Evolutionary conservation across 1,140 invertebrate genomes (phyloP).

Genomic region (Caenorhabditis remanei): DNA sequence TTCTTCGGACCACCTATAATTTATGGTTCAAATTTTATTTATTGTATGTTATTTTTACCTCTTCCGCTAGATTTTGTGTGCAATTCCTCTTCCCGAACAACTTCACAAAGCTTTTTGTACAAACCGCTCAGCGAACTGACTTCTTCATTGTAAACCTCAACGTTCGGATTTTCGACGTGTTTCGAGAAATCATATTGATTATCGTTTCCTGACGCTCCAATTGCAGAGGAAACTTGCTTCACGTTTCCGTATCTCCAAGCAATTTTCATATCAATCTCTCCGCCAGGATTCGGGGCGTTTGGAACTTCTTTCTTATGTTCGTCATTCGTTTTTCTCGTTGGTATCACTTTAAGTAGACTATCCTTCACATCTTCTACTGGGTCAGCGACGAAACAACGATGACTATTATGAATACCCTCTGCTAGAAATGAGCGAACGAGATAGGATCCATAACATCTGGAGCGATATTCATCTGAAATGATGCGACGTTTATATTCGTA

Average conservation of each 20-base stretch:
- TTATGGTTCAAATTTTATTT: neutral
- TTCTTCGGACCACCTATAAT: conserved; percentile 22
- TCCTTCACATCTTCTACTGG: conserved; percentile 1
- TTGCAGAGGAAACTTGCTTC: conserved; percentile 9
- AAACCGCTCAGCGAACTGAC: neutral
- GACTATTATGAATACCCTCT: conserved; percentile 16
- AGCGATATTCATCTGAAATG: conserved; percentile 34
- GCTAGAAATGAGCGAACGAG: conserved; percentile 18
- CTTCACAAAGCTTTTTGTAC: neutral
- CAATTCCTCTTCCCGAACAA: neutral
- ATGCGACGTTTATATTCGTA: neutral
- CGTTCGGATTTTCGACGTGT: neutral
- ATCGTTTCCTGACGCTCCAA: neutral
- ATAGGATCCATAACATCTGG: conserved; percentile 27
- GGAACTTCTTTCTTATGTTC: neutral
- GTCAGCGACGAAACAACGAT: conserved; percentile 19
- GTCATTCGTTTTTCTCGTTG: neutral
- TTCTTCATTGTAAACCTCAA: conserved; percentile 10
- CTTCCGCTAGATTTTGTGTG: conserved; percentile 17
- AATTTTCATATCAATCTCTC: conserved; percentile 13
- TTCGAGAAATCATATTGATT: conserved; percentile 34
- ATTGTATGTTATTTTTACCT: neutral
- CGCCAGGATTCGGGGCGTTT: neutral
- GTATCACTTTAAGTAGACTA: neutral
- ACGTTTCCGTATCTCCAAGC: conserved; percentile 18